A percentile compares a stretch with the other conserved stretches of the same genome.
phyloP scores from a whole-genome alignment of 1,140 invertebrate species.

The Nephila pilipes region DNA sequence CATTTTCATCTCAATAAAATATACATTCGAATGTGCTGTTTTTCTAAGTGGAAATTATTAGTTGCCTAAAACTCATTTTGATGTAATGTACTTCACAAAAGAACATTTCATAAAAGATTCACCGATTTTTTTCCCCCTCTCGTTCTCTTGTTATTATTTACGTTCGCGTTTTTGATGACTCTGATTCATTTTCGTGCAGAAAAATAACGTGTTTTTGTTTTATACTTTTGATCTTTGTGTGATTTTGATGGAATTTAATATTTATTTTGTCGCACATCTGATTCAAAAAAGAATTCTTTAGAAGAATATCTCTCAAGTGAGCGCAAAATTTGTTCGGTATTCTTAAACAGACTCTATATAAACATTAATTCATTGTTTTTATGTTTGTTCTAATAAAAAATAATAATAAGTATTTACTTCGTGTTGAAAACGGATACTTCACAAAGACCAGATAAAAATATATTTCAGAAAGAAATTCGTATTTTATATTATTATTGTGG shows the following conservation, averaged over 20 bases:
- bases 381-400: background rate
- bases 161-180: background rate
- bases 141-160: background rate
- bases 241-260: background rate
- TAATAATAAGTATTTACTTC: background rate
- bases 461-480: background rate
- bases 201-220: background rate
- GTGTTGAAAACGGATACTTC: background rate
- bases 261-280: background rate
- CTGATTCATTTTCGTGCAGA: background rate
- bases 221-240: background rate
- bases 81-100: conserved; percentile 10
- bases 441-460: background rate
- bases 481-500: too few relatives aligned
- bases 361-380: background rate
- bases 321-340: background rate
- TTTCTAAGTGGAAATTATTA: conserved; percentile 8
- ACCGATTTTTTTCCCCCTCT: background rate
- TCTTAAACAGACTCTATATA: background rate
- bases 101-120: conserved; percentile 16
- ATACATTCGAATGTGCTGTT: conserved; percentile 11
- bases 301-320: conserved; percentile 3
- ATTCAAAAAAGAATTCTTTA: background rate
- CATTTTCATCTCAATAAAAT: background rate
- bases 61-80: background rate